Base-by-base conservation (phyloP, 2,797 vertebrate species). In the Clarias fuscus region DNA sequence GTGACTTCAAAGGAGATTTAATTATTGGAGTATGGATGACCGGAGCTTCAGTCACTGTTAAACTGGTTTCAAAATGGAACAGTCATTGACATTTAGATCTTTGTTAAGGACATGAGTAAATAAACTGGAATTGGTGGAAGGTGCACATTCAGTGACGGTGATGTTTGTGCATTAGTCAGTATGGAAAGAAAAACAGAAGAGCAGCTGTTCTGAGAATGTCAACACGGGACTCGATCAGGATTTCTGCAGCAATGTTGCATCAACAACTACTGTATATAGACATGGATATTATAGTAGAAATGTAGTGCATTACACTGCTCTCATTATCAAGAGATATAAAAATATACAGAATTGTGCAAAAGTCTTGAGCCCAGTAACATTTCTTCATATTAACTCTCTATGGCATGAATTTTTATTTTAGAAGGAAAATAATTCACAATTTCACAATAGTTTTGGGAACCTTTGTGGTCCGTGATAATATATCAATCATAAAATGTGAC, bases 31-130 rank as follows among this genome's bases (percentile, higher is more conserved):
- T 37, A 22, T 72, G 4, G 11, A 43, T 43, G 70, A 43, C 70
- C 43, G 70, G 37, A 72, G 70, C 70, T 72, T 43, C 37, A 24
- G 70, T 72, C 37, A 13, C 10, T 72, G 70, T 48, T 73, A 22
- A 53, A 24, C 24, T 53, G 72, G 13, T 27, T 48, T 73, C 24
- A 22, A 48, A 7, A n/a, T 24, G 22, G 5, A 73, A 53, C 24
- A 53, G 72, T 53, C 14, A 75, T 73, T 22, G 5, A 53, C 48
- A 75, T 75, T 75, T 56, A 53, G 72, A 56, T 75, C 72, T 75
- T n/a, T 53, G 43, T 24, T 75, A 73, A 43, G 48, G 22, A n/a
- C 13, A 73, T 73, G 20, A 48, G 71, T 24, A n/a, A 43, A 72
- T 5, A 24, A 48, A 48, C 22, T 75, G 72, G 3, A 75, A 75